Evolutionary conservation across 2,797 vertebrate genomes (phyloP), one percentile per base, ranked within the genome.

Genomic region (Crenichthys baileyi): DNA sequence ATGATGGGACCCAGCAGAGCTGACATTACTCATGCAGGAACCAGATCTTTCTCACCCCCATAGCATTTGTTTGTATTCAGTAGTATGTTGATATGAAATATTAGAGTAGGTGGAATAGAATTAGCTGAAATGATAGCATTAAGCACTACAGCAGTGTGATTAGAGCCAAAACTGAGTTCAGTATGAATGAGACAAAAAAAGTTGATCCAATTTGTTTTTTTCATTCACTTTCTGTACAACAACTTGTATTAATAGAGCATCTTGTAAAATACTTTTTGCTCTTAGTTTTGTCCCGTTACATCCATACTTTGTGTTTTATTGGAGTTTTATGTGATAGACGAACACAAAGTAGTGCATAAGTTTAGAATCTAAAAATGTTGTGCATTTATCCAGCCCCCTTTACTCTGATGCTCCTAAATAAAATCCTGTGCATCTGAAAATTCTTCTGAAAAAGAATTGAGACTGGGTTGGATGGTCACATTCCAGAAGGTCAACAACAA

Each of bases 61-160:
- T n/a, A 16, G 18, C 29, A 24, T 44, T 24, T 39, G 50, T 13
- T 46, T 77, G 67, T 71, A 39, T 41, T 74, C 46, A 41, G 0
- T 36, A 8, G n/a, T 18, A 50, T 61, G 58, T 72, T 46, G 20
- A 4, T 67, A 75, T 53, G 24, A 73, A 0, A 75, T 63, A n/a
- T 72, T 75, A 36, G 22, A 79, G 55, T 51, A 24, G 70, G 74
- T 46, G 53, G 0, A 70, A 76, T 36, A 22, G 16, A 77, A 70
- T 73, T 29, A 73, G 26, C 61, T 50, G 22, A 29, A 39, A 51
- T 73, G 53, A 71, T 53, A 51, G 7, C 48, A 67, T 56, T 72
- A 74, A 70, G 20, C 41, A 70, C 20, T 48, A 41, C 8, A 74
- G 24, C 15, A 13, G 26, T 36, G 48, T 50, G 68, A 78, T 72